phyloP scores from a whole-genome alignment of 2,113 vertebrate genomes.

The Hyaena hyaena region DNA sequence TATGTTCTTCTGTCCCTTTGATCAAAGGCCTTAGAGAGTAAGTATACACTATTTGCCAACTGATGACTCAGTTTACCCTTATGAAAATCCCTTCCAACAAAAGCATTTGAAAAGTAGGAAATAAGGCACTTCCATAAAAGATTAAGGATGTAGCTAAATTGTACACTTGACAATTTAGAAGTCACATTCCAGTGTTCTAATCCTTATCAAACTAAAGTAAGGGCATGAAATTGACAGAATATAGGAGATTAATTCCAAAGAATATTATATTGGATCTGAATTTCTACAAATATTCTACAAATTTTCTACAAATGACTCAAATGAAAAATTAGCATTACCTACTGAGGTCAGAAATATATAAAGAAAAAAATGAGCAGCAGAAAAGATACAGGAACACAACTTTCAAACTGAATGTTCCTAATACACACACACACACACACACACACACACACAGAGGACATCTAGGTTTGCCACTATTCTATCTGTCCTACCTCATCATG shows the following conservation, averaged over 20 bases:
- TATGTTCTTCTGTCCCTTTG: background rate
- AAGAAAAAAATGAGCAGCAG: background rate
- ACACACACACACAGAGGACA: background rate
- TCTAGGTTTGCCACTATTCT: background rate
- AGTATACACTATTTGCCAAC: background rate
- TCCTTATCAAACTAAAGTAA: background rate
- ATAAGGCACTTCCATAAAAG: background rate
- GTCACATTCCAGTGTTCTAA: background rate
- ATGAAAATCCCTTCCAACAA: background rate
- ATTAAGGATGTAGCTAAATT: background rate
- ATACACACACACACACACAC: background rate
- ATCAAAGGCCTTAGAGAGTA: background rate
- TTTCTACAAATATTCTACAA: background rate
- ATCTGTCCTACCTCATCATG: background rate
- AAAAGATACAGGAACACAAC: background rate
- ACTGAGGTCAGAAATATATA: background rate
- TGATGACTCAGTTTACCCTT: background rate
- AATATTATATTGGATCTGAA: background rate
- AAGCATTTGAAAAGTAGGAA: constrained; percentile 3
- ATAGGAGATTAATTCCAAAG: background rate
- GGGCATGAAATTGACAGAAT: background rate
- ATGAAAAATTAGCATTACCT: background rate
- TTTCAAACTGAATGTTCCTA: background rate
- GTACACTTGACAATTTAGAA: constrained; percentile 21
- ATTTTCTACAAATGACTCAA: background rate